A percentile compares a stretch with the other conserved stretches of the same genome.
phyloP scores from a whole-genome alignment of 2,113 vertebrate genomes.

The Tragelaphus strepsiceros region DNA sequence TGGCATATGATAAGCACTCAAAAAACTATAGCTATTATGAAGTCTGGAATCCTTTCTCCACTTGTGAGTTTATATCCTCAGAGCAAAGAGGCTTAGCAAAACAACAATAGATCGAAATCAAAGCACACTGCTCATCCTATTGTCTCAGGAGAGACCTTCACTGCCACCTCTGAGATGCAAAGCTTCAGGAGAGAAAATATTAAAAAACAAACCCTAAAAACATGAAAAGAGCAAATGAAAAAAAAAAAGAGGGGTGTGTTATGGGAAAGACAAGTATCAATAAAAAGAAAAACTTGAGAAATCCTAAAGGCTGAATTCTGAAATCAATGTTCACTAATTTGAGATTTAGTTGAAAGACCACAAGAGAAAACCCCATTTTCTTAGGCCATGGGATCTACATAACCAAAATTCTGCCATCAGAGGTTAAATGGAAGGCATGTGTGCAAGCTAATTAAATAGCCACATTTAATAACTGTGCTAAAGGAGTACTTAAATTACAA shows the following conservation, averaged over 20 bases:
- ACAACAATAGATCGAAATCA: neutral
- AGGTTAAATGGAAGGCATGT: neutral
- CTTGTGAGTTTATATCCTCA: neutral
- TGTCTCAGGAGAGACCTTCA: neutral
- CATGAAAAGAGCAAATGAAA: neutral
- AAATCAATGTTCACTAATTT: neutral
- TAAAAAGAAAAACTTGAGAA: neutral
- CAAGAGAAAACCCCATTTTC: neutral
- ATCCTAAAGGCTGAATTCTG: neutral
- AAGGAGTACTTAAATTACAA: neutral
- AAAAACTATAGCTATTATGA: neutral
- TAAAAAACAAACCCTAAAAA: neutral
- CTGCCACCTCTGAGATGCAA: neutral
- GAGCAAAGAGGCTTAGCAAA: neutral
- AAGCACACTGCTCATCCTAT: neutral
- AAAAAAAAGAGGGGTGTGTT: too few species aligned
- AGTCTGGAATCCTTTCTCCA: neutral
- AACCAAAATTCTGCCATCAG: neutral
- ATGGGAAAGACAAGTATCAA: neutral
- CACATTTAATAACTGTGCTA: neutral
- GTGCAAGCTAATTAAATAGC: neutral
- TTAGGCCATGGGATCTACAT: neutral
- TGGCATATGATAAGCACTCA: neutral
- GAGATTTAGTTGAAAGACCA: neutral
- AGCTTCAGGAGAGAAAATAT: neutral